Percentiles rank a stretch among this genome's conserved stretches.
Conservation (phyloP, 1,140 invertebrate genomes). For the Papilio machaon region DNA sequence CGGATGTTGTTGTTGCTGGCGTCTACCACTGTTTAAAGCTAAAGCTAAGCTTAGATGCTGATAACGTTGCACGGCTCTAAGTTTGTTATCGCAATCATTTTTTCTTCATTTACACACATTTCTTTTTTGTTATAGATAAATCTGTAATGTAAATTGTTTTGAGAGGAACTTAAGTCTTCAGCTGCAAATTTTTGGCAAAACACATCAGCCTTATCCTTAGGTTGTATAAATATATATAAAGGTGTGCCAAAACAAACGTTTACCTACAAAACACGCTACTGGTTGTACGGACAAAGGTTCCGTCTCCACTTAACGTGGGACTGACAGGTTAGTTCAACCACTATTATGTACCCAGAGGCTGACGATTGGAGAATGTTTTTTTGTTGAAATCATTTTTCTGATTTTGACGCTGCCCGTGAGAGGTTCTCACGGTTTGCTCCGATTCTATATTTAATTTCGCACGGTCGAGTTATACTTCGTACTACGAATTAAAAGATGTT, state of each 20-base stretch:
- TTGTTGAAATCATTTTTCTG: constrained; percentile 74
- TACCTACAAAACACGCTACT: constrained; percentile 79
- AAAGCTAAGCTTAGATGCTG: neutral
- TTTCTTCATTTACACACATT: neutral
- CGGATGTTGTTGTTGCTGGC: too few species aligned
- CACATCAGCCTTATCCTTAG: constrained; percentile 44
- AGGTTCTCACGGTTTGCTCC: constrained; percentile 71
- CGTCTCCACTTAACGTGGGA: constrained; percentile 80
- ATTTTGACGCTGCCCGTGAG: constrained; percentile 62
- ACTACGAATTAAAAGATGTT: constrained; percentile 37
- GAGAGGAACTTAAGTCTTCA: constrained; percentile 31
- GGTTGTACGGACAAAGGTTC: constrained; percentile 76
- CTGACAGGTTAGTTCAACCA: constrained; percentile 81
- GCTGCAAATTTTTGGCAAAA: constrained; percentile 64
- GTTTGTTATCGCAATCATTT: neutral
- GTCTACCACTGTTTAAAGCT: too few species aligned
- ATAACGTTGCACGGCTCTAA: neutral
- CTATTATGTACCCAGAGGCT: constrained; percentile 74
- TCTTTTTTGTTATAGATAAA: neutral
- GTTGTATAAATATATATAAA: constrained; percentile 72
- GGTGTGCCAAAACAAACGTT: constrained; percentile 72
- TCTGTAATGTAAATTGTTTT: constrained; percentile 16
- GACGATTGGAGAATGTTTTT: constrained; percentile 75
- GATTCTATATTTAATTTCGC: constrained; percentile 50
- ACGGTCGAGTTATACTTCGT: neutral